phyloP scores from a whole-genome alignment of 2,888 invertebrate species.

The Epinotia ramella region DNA sequence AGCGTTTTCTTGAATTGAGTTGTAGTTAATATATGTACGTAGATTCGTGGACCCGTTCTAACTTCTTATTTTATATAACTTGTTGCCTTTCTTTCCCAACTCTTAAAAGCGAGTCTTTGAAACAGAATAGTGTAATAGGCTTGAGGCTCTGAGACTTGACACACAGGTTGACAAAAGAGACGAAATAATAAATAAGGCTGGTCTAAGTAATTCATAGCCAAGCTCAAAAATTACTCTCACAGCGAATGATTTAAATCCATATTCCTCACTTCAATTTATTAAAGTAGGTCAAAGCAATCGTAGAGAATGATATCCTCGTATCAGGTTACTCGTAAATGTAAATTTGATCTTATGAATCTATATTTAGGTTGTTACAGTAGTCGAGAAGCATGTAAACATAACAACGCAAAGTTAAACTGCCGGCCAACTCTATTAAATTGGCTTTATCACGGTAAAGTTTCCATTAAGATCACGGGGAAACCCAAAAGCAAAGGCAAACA shows the following conservation, averaged over 20 bases:
- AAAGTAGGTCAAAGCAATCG: slow-evolving; percentile 18
- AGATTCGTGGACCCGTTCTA: background rate
- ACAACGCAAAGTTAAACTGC: background rate
- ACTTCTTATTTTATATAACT: background rate
- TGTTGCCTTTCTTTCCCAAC: background rate
- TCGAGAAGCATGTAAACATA: slow-evolving; percentile 14
- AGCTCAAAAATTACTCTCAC: background rate
- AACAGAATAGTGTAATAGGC: slow-evolving; percentile 14
- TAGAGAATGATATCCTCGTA: slow-evolving; percentile 10
- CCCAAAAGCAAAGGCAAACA: slow-evolving; percentile 17
- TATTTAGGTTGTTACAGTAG: slow-evolving; percentile 17
- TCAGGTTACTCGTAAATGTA: slow-evolving; percentile 24
- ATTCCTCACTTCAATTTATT: background rate
- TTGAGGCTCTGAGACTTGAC: background rate
- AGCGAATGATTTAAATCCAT: background rate
- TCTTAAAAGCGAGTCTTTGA: background rate
- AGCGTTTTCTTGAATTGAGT: background rate
- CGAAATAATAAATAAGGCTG: slow-evolving; percentile 12
- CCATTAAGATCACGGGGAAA: slow-evolving; percentile 34
- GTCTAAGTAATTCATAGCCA: background rate
- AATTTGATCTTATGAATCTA: slow-evolving; percentile 16
- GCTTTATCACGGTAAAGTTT: slow-evolving; percentile 1
- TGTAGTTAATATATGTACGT: background rate
- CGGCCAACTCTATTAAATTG: slow-evolving; percentile 19
- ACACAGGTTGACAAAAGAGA: background rate